Evolutionary conservation across 2,113 vertebrate genomes (phyloP).

Genomic region (Prochilodus magdalenae): DNA sequence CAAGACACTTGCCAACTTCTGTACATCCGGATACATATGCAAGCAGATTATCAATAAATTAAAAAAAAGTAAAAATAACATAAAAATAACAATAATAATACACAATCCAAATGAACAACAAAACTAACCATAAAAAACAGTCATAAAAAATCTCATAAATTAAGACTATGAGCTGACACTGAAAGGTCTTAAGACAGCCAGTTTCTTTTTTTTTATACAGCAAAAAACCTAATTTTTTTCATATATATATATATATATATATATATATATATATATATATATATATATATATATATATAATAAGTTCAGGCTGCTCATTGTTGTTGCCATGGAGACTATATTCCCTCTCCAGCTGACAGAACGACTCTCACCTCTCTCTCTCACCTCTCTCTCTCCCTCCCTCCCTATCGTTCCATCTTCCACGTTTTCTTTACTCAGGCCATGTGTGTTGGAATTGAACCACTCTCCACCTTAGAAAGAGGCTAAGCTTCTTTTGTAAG

Average conservation of each 20-base stretch:
- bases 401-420: conserved; percentile 34
- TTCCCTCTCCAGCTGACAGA: conserved; percentile 49
- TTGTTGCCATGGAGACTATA: conserved; percentile 66
- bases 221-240: neutral
- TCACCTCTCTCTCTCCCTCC: conserved; percentile 30
- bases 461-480: conserved; percentile 22
- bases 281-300: no score
- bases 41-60: conserved; percentile 92
- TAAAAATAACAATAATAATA: no score
- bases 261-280: no score
- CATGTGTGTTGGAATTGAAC: conserved; percentile 44
- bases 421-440: conserved; percentile 47
- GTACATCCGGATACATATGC: conserved; percentile 75
- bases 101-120: conserved; percentile 74
- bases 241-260: no score
- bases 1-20: conserved; percentile 55
- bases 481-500: conserved; percentile 17
- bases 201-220: conserved; percentile 28
- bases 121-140: conserved; percentile 72
- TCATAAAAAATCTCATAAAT: conserved; percentile 72
- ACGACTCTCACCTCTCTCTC: conserved; percentile 40
- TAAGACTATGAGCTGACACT: conserved; percentile 69
- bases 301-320: conserved; percentile 45
- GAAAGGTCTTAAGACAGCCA: conserved; percentile 63
- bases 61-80: no score